These are phyloP conservation scores for Guaruba guarouba DNA, from an alignment of 2,113 vertebrate species.

Conservation along the genomic window DNA sequence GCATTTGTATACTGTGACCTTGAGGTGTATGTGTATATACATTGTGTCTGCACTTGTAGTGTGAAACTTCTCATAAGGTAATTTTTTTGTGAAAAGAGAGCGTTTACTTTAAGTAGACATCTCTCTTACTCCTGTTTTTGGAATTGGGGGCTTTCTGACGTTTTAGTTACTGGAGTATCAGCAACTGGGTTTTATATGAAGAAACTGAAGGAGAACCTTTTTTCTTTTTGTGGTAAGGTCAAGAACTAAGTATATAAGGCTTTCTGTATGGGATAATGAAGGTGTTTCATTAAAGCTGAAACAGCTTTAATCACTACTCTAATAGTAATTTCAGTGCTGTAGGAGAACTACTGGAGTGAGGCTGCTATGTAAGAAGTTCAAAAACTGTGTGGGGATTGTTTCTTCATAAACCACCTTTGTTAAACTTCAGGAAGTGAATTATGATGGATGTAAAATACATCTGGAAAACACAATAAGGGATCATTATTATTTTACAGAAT, in stretches of 20 bases:
- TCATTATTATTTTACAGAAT: neutral
- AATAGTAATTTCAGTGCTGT: neutral
- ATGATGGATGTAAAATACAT: neutral
- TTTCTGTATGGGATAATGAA: neutral
- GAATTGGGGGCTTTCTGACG: neutral
- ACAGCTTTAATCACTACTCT: neutral
- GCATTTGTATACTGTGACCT: neutral
- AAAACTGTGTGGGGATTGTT: neutral
- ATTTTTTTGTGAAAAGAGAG: neutral
- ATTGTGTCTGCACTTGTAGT: neutral
- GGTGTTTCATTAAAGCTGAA: neutral
- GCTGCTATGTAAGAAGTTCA: neutral
- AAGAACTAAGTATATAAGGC: neutral
- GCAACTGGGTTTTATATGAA: neutral
- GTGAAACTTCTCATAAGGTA: neutral
- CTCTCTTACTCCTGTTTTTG: neutral
- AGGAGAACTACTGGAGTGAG: neutral
- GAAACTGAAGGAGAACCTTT: neutral
- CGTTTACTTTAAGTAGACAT: neutral
- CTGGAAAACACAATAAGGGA: neutral
- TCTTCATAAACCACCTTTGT: neutral
- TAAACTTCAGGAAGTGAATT: neutral
- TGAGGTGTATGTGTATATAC: neutral
- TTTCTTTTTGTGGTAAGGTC: neutral
- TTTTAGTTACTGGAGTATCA: neutral